These are phyloP conservation scores for Eupithecia vulgata DNA, from an alignment of 2,888 invertebrate species.

Conservation along the genomic window DNA sequence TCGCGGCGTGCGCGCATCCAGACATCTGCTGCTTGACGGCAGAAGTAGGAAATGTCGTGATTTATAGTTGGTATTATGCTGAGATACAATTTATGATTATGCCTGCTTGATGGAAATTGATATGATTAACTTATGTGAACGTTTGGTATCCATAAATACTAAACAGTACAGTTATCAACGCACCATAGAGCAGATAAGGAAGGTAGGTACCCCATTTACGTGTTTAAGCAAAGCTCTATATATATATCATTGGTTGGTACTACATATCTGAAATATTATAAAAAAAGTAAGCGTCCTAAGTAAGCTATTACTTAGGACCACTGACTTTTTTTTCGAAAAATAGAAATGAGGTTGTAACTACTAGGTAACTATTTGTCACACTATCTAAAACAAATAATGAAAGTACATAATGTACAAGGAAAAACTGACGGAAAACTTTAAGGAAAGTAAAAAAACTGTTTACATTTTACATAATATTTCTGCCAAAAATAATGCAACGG, in stretches of 20 bases:
- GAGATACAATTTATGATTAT: conserved; percentile 37
- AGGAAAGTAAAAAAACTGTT: not conserved
- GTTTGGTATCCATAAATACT: not conserved
- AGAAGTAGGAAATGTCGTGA: conserved; percentile 39
- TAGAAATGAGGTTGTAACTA: no score
- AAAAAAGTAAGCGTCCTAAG: no score
- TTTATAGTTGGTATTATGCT: conserved; percentile 30
- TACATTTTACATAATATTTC: not conserved
- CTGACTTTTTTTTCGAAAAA: no score
- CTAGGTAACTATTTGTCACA: no score
- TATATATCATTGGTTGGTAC: no score
- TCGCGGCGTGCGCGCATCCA: conserved; percentile 45
- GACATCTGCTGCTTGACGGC: conserved; percentile 40
- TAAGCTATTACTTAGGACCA: no score
- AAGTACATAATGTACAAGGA: not conserved
- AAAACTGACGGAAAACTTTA: not conserved
- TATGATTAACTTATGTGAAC: conserved; percentile 7
- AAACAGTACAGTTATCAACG: not conserved
- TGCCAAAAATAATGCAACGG: not conserved
- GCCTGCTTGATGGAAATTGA: conserved; percentile 21
- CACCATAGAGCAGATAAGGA: not conserved
- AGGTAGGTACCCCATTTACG: not conserved
- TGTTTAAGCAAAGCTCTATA: no score
- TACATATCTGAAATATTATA: no score
- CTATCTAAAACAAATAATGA: no score